phyloP scores from a whole-genome alignment of 2,888 invertebrate genomes.

The Pherbina coryleti region DNA sequence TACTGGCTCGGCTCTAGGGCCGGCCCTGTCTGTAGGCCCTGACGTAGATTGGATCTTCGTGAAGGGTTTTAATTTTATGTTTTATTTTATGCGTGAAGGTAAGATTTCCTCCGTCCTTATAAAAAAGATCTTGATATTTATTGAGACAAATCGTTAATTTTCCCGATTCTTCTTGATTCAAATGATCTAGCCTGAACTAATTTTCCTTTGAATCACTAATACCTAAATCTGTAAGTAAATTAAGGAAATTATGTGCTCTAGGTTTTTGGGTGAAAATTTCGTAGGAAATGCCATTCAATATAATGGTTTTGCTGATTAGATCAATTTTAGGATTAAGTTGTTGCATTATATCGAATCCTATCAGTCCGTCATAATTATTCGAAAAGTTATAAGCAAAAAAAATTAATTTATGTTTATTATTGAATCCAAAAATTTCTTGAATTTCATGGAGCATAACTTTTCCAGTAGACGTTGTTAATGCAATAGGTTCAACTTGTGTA shows the following conservation, averaged over 20 bases:
- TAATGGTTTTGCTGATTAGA: constrained; percentile 12
- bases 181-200: constrained; percentile 26
- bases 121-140: not conserved
- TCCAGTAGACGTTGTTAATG: constrained; percentile 34
- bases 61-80: constrained; percentile 29
- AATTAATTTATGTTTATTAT: not conserved
- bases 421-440: constrained; percentile 22
- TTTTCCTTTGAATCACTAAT: not conserved
- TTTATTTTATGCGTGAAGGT: constrained; percentile 35
- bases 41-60: constrained; percentile 39
- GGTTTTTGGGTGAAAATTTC: not conserved
- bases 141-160: constrained; percentile 12
- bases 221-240: not conserved
- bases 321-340: constrained; percentile 35
- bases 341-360: constrained; percentile 31
- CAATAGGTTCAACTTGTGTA: constrained; percentile 27
- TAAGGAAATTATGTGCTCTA: constrained; percentile 3
- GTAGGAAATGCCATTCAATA: constrained; percentile 22
- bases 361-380: constrained; percentile 38
- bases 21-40: no score
- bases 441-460: constrained; percentile 16
- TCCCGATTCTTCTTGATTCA: constrained; percentile 21
- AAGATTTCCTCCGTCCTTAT: constrained; percentile 12
- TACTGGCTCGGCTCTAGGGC: no score
- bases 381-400: constrained; percentile 36